Percentiles rank a stretch among this genome's conserved stretches.
These are phyloP conservation scores for Elysia crispata DNA, from an alignment of 2,888 invertebrate genomes.

Conservation along the genomic window DNA sequence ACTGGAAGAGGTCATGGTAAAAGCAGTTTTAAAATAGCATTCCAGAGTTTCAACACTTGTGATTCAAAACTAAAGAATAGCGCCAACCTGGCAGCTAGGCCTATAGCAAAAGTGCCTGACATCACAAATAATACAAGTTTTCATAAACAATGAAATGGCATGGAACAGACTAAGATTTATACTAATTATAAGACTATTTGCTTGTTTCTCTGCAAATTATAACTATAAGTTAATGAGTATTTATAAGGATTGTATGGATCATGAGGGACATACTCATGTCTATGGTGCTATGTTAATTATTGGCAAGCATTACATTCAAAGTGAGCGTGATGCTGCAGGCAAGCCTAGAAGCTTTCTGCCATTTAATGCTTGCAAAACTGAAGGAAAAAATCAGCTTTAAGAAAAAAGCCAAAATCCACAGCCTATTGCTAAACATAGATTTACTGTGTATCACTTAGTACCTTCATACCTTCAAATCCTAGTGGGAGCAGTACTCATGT, in stretches of 20 bases:
- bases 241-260: conserved; percentile 18
- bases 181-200: conserved; percentile 21
- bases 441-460: neutral
- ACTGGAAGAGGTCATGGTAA: too few relatives aligned
- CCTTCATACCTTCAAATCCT: conserved; percentile 30
- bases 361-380: neutral
- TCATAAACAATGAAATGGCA: too few relatives aligned
- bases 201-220: neutral
- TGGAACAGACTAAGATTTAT: neutral
- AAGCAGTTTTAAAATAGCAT: too few relatives aligned
- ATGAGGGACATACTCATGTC: neutral
- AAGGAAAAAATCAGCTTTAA: neutral
- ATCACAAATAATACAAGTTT: too few relatives aligned
- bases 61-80: too few relatives aligned
- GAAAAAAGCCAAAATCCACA: neutral
- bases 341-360: neutral
- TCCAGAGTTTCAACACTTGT: too few relatives aligned
- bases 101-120: too few relatives aligned
- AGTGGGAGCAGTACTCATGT: conserved; percentile 11
- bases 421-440: neutral
- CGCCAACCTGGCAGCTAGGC: too few relatives aligned
- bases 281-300: conserved; percentile 13
- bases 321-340: neutral
- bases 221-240: too few relatives aligned
- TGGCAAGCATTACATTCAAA: neutral